Conservation (phyloP, 2,113 vertebrate genomes). For the Galemys pyrenaicus region DNA sequence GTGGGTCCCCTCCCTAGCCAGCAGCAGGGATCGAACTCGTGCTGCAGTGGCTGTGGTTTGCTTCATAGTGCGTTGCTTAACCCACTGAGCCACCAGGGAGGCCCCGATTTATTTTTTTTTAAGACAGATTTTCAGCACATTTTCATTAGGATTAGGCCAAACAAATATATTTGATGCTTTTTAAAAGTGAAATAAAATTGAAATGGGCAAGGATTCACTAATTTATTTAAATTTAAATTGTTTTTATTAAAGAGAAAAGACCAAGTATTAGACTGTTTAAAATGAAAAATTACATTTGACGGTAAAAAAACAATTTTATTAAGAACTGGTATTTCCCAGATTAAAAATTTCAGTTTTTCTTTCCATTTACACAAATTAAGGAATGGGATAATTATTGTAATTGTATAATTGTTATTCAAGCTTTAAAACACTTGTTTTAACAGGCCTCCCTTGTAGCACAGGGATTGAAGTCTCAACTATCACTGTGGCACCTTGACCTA, state of each 20-base stretch:
- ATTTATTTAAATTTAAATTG: too few relatives aligned
- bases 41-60: too few relatives aligned
- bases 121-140: neutral
- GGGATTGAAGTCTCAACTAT: too few relatives aligned
- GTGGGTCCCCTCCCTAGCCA: too few relatives aligned
- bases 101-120: too few relatives aligned
- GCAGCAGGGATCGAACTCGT: too few relatives aligned
- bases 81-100: too few relatives aligned
- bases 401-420: neutral
- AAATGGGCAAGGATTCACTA: slow-evolving; percentile 3
- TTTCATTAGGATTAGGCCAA: neutral
- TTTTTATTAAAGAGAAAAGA: too few relatives aligned
- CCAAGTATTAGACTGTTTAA: slow-evolving; percentile 24
- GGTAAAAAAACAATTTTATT: slow-evolving; percentile 5
- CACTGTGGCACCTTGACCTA: too few relatives aligned
- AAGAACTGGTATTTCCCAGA: neutral
- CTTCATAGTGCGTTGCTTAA: too few relatives aligned
- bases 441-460: too few relatives aligned
- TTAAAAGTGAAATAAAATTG: neutral
- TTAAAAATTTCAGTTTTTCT: neutral
- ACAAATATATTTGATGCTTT: neutral
- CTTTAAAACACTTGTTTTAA: neutral
- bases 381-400: neutral
- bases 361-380: neutral
- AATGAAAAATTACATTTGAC: slow-evolving; percentile 2